These are phyloP conservation scores for Alaudala cheleensis DNA, from an alignment of 2,113 vertebrate species.

Conservation along the genomic window DNA sequence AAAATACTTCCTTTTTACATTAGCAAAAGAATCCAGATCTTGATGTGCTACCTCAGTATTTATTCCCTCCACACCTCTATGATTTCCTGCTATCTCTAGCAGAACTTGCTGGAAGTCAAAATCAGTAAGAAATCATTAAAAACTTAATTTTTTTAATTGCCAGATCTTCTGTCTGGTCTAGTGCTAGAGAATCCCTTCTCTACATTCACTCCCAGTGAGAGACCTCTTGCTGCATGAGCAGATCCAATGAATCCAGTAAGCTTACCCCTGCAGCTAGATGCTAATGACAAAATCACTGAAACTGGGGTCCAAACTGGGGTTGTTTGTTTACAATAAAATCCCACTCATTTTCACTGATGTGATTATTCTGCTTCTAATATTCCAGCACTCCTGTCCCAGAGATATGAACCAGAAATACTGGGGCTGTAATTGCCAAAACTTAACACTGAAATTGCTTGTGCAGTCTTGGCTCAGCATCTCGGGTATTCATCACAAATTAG, in stretches of 20 bases:
- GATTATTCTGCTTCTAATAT: neutral
- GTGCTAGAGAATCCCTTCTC: neutral
- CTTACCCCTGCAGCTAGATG: neutral
- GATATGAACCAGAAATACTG: neutral
- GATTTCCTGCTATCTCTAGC: neutral
- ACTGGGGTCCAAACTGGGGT: neutral
- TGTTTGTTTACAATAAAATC: neutral
- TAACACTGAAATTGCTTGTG: neutral
- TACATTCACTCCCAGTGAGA: neutral
- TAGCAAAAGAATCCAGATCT: neutral
- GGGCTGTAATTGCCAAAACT: neutral
- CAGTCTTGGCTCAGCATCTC: neutral
- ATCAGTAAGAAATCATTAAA: neutral
- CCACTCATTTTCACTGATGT: fast-evolving
- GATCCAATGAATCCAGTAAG: neutral
- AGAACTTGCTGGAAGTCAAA: neutral
- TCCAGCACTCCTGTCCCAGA: neutral
- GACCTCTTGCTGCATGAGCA: neutral
- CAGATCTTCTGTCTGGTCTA: neutral
- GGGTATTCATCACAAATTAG: neutral
- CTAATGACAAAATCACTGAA: neutral
- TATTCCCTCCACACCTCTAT: neutral
- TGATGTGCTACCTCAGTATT: neutral
- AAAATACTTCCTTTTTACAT: neutral
- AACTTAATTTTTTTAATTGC: neutral